Evolutionary conservation across 1,140 invertebrate species (phyloP).

Genomic region (Aphaenogaster ashmeadi): DNA sequence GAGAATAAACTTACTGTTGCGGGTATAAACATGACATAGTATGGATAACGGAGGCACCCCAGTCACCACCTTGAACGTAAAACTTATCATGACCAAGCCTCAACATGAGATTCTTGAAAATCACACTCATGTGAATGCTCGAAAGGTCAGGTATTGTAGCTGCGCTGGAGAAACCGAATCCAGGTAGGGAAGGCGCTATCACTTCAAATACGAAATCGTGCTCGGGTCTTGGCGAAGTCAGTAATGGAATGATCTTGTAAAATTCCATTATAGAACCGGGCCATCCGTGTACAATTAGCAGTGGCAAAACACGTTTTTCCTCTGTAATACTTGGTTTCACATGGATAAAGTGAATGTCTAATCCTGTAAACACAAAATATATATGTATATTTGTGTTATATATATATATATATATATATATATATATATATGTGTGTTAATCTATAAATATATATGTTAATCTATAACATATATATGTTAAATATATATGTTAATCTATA

Average conservation of each 20-base stretch:
- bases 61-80: slow-evolving; percentile 95
- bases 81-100: slow-evolving; percentile 92
- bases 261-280: slow-evolving; percentile 96
- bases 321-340: neutral
- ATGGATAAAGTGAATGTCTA: neutral
- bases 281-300: slow-evolving; percentile 95
- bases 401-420: neutral
- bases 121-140: slow-evolving; percentile 87
- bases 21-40: slow-evolving; percentile 90
- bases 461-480: neutral
- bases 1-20: slow-evolving; percentile 83
- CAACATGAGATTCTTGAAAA: slow-evolving; percentile 94
- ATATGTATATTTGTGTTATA: slow-evolving; percentile 75
- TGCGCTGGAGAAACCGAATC: slow-evolving; percentile 91
- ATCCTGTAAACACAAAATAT: neutral
- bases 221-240: slow-evolving; percentile 88
- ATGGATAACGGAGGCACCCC: slow-evolving; percentile 90
- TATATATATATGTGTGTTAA: too few relatives aligned
- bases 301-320: slow-evolving; percentile 87
- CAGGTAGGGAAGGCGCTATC: slow-evolving; percentile 92
- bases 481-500: slow-evolving; percentile 3
- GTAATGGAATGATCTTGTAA: slow-evolving; percentile 92
- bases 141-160: slow-evolving; percentile 77
- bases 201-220: slow-evolving; percentile 93
- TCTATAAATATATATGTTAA: too few relatives aligned